Evolutionary conservation across 1,140 invertebrate species (phyloP), one percentile per base, ranked within the genome.

Genomic region (Gonioctena quinquepunctata): DNA sequence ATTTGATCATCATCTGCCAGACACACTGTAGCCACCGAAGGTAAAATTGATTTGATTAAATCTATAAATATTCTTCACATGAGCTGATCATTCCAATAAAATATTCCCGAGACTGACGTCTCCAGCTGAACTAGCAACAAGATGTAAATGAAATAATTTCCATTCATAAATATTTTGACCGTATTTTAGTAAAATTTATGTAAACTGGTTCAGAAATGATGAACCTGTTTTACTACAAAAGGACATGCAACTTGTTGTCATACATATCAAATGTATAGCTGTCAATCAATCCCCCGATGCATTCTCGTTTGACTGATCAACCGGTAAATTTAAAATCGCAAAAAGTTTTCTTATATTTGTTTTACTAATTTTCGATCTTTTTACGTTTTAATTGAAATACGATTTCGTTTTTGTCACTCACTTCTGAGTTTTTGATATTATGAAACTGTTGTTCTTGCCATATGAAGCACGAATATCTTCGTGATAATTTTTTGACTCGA

Each of bases 101-200:
- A 42, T 42, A 27, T 28, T 62, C 21, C 7, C 27, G 16, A 33
- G 18, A 62, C 60, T 48, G 27, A 27, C 21, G 28, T 25, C 60
- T 19, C n/a, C 60, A 48, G 27, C 18, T 4, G 22, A 62, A 48
- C 18, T 48, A 8, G 23, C 48, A 52, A 52, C 49, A 65, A 65
- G 62, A 65, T 66, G 48, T 66, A 66, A 66, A 52, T 66, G 28
- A 16, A 23, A 28, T 28, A 52, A 74, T 74, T 74, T 71, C 60
- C 72, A 74, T 74, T 69, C 59, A 74, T 74, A 74, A 74, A 74
- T 74, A 74, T 74, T 70, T 74, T 67, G 66, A 62, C 60, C 72
- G 65, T 60, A 66, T 66, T 70, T 74, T 71, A 61, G 66, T 66
- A 61, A 69, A 70, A 74, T 74, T 70, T 74, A 74, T 74, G 72